Base-by-base conservation (phyloP, 2,113 vertebrate species). In the Natator depressus region DNA sequence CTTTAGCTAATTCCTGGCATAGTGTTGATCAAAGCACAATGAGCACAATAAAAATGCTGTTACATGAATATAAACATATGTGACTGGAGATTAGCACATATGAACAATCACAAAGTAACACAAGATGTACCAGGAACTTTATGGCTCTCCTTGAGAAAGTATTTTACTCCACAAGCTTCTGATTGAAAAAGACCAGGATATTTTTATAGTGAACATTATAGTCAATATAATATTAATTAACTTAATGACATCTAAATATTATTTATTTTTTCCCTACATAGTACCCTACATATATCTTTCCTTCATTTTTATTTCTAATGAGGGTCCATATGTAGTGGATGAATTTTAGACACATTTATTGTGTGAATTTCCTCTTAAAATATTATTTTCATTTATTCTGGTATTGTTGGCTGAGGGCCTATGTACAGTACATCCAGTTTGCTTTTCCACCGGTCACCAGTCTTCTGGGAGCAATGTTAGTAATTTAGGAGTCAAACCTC, bases 391-490 rank as follows among this genome's bases (percentile, higher is more conserved):
- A 11, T 83, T 95, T 81, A n/a, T 91, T 84, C 93, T 87, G 93
- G 86, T 96, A 94, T 69, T 31, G 3, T 9, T 97, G 96, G 96
- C 94, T 65, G 87, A 31, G 1, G 89, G 90, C 95, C 90, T 82
- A 54, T 2, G 24, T 51, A 65, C 91, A 50, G 89, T 3, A 57
- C 2, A 1, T 4, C 10, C 53, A 47, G 79, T 78, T 95, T 93
- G 81, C 89, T 97, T 97, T 96, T 94, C 83, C 89, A 92, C 31
- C 86, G 89, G 87, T 82, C 79, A 29, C 24, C 87, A n/a, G 59
- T 72, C 89, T 84, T 53, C 29, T 3, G 78, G 89, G 84, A 92
- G 62, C 84, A 75, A 2, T 0, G 46, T 42, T 59, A 8, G 82
- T 8, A 46, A 1, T 53, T 0, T 7, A 49, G 80, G 76, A 91